These are phyloP conservation scores for Cyprinus carpio DNA, from an alignment of 2,113 vertebrate species.

Conservation along the genomic window DNA sequence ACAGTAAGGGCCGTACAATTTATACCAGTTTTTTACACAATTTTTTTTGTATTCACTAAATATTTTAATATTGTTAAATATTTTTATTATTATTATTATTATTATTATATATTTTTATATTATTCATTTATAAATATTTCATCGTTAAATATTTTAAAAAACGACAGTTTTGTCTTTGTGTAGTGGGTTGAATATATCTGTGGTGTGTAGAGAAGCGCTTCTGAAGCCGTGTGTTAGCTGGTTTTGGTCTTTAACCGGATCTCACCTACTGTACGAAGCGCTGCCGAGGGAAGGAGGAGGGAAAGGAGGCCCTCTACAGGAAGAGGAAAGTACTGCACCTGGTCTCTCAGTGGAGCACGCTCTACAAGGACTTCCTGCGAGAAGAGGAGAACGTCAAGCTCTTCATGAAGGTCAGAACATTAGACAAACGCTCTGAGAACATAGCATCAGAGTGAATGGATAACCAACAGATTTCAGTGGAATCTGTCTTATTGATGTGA, in stretches of 20 bases:
- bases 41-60: too few species aligned
- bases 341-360: conserved; percentile 93
- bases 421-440: not conserved
- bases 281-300: conserved; percentile 88
- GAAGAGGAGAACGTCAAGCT: conserved; percentile 95
- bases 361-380: conserved; percentile 94
- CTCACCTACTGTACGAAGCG: conserved; percentile 91
- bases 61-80: too few species aligned
- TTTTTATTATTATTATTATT: too few species aligned
- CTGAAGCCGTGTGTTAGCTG: too few species aligned
- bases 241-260: conserved; percentile 77
- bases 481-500: not conserved
- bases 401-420: conserved; percentile 89
- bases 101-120: too few species aligned
- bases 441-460: not conserved
- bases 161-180: too few species aligned
- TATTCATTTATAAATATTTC: too few species aligned
- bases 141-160: too few species aligned
- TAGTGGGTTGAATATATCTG: too few species aligned
- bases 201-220: too few species aligned
- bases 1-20: too few species aligned
- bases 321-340: conserved; percentile 95
- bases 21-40: too few species aligned
- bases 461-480: not conserved
- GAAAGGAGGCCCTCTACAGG: conserved; percentile 87